Base-by-base conservation (phyloP, 1,140 invertebrate species). In the Microplitis demolitor region DNA sequence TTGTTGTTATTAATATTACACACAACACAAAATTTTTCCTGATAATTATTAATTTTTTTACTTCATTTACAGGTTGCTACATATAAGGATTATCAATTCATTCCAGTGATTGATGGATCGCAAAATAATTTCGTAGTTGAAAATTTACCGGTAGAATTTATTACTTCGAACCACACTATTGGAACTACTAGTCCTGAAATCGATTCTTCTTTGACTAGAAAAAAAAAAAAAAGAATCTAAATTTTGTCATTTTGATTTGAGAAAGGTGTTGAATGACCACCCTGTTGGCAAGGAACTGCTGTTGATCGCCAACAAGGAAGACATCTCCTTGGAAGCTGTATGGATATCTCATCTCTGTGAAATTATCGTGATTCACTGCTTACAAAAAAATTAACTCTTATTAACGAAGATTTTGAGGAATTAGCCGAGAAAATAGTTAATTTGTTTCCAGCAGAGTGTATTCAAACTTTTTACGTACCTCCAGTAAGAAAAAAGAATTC, bases 211-310 rank as follows among this genome's bases (percentile, higher is more conserved):
- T 14, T 33, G 5, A 8, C 9, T 14, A 33, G 24, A 89, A 87
- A 72, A 87, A 90, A 3, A 86, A 93, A 4, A 60, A 60, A 60
- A 35, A 33, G 56, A 6, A 31, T 60, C 56, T 9, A 60, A 13
- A 35, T 35, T 60, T 1, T 4, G 4, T 35, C 5, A 60, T 11
- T 4, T 60, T 0, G 24, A 60, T 60, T 60, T 60, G 3, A 60
- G 0, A 37, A 13, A 16, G 16, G 1, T 60, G 24, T 3, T 60
- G 1, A 1, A 16, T 24, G 56, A 60, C 1, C 56, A 60, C 16
- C 56, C 56, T 1, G 1, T 60, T 9, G 56, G 56, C 4, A 60
- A 60, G 11, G 13, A 60, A 24, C 56, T 60, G 0, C 11, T 60
- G 3, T 16, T 60, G 11, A 0, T 60, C 24, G 0, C 14, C 4